Evolutionary conservation across 2,888 invertebrate species (phyloP).

Genomic region (Acronicta alni): DNA sequence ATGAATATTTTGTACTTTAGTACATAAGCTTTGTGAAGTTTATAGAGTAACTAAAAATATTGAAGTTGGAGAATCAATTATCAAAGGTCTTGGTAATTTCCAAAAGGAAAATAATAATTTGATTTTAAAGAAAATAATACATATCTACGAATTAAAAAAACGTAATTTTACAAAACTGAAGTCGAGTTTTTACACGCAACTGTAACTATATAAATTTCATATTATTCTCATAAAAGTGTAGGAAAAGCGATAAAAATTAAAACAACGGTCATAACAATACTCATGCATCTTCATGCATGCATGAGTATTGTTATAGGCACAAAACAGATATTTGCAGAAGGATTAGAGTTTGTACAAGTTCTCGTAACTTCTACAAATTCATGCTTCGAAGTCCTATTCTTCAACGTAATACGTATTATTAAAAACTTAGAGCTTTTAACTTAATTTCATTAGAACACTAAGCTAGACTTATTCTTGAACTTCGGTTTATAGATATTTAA

Average conservation of each 20-base stretch:
- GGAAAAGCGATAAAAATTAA: constrained; percentile 30
- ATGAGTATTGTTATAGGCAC: neutral
- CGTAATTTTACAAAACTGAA: too few species aligned
- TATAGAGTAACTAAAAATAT: constrained; percentile 56
- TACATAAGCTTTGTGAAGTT: constrained; percentile 57
- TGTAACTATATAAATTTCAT: neutral
- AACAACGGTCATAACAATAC: constrained; percentile 6
- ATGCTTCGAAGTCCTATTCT: too few species aligned
- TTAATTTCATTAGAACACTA: too few species aligned
- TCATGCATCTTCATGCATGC: neutral
- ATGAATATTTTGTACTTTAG: constrained; percentile 56
- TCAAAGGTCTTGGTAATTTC: constrained; percentile 41
- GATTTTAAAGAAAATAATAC: neutral
- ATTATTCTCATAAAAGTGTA: constrained; percentile 19
- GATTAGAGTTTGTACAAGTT: neutral
- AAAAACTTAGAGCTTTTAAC: too few species aligned
- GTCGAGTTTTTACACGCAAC: neutral
- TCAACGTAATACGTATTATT: too few species aligned
- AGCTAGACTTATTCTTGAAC: too few species aligned
- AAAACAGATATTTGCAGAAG: constrained; percentile 20
- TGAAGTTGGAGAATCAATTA: constrained; percentile 55
- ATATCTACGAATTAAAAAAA: too few species aligned
- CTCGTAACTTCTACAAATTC: too few species aligned
- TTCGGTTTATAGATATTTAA: too few species aligned
- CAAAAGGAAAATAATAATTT: constrained; percentile 13